Conservation (phyloP, 2,113 vertebrate species). For the Spilogale gracilis region DNA sequence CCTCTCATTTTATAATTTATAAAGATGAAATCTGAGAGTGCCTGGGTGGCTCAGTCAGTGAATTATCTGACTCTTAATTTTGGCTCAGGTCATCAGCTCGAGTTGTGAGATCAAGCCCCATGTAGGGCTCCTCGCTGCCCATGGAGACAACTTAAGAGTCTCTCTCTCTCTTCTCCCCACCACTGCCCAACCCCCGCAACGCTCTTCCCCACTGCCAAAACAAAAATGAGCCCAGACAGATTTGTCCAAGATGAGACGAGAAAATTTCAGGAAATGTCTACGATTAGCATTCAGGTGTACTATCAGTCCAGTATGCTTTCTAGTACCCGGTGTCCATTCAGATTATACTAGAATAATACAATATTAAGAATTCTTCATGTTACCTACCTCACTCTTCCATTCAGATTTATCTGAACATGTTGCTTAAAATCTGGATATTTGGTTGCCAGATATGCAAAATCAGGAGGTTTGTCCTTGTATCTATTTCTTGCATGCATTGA, state of each 20-base stretch:
- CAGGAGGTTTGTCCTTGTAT: slow-evolving; percentile 95
- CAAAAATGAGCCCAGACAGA: background rate
- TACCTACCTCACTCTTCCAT: slow-evolving; percentile 92
- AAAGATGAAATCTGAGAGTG: background rate
- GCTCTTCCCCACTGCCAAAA: background rate
- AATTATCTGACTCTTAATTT: background rate
- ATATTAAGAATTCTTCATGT: slow-evolving; percentile 47
- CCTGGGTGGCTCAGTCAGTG: background rate
- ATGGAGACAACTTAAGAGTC: background rate
- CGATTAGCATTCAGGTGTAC: background rate
- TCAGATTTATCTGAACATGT: slow-evolving; percentile 91
- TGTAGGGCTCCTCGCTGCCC: background rate
- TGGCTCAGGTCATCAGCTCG: background rate
- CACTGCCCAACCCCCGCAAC: background rate
- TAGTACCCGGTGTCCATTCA: background rate
- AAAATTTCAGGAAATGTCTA: slow-evolving; percentile 20
- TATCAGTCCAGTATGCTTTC: background rate
- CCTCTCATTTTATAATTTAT: background rate
- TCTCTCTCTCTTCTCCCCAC: background rate
- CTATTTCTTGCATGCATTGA: slow-evolving; percentile 95
- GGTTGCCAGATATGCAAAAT: slow-evolving; percentile 93
- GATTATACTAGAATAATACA: background rate
- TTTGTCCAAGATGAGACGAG: background rate
- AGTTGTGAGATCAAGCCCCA: background rate
- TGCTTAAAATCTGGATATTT: slow-evolving; percentile 95